phyloP scores from a whole-genome alignment of 2,797 vertebrate species.

The Toxotes lorentzi region DNA sequence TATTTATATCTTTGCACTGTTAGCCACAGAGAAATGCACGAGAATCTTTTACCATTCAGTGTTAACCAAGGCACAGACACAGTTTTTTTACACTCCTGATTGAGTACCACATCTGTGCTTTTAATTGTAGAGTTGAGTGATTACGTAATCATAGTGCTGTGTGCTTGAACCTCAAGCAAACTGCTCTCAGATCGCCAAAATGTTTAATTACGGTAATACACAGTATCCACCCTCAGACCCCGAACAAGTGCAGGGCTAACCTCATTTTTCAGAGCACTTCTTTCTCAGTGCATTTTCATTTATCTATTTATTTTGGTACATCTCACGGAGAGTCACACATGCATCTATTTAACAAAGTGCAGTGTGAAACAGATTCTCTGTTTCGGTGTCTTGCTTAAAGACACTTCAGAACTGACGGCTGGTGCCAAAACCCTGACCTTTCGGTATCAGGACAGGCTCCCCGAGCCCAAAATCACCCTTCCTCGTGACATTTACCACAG shows the following conservation, averaged over 20 bases:
- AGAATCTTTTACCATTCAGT: neutral
- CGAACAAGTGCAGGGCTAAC: slow-evolving; percentile 45
- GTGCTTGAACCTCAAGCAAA: slow-evolving; percentile 46
- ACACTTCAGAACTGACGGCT: slow-evolving; percentile 64
- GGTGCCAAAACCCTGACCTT: slow-evolving; percentile 79
- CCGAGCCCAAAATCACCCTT: slow-evolving; percentile 70
- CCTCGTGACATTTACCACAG: slow-evolving; percentile 75
- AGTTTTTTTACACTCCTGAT: slow-evolving; percentile 20
- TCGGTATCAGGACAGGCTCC: slow-evolving; percentile 71
- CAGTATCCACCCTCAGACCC: slow-evolving; percentile 37
- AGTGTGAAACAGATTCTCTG: neutral
- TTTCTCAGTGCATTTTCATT: slow-evolving; percentile 28
- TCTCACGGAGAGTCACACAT: slow-evolving; percentile 9
- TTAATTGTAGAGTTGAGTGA: slow-evolving; percentile 70
- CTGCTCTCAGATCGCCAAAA: slow-evolving; percentile 56
- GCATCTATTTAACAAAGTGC: slow-evolving; percentile 28
- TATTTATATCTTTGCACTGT: neutral
- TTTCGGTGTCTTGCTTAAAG: slow-evolving; percentile 65
- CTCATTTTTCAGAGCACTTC: slow-evolving; percentile 39
- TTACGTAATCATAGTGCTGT: slow-evolving; percentile 66
- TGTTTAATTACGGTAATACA: slow-evolving; percentile 66
- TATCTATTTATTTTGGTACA: slow-evolving; percentile 34
- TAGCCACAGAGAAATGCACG: neutral
- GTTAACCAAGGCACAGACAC: neutral
- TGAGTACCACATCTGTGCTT: slow-evolving; percentile 52